Conservation (phyloP, 35 echinoderm and acorn worm species). For the Amphiura filiformis region DNA sequence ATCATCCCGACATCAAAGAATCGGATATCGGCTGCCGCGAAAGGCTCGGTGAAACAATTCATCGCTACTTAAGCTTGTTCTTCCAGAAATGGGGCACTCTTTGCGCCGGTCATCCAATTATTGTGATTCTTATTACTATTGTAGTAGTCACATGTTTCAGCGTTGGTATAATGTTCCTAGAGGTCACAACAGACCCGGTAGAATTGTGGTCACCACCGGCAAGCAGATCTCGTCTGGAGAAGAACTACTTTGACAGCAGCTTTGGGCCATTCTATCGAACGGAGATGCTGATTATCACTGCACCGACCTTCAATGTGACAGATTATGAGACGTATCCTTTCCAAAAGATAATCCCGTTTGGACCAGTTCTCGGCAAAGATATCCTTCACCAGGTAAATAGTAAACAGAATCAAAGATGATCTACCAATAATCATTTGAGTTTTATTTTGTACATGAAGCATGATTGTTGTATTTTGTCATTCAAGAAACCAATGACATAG, state of each 20-base stretch:
- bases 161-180: constrained; percentile 20
- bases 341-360: constrained; percentile 24
- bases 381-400: constrained; percentile 90
- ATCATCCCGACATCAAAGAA: constrained; percentile 7
- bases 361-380: constrained; percentile 59
- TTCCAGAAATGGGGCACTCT: constrained; percentile 68
- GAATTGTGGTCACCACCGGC: constrained; percentile 85
- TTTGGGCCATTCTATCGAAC: constrained; percentile 95
- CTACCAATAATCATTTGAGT: too few species aligned
- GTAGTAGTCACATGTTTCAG: constrained; percentile 18
- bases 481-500: too few species aligned
- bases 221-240: constrained; percentile 81
- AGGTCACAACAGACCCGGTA: constrained; percentile 84
- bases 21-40: constrained; percentile 69
- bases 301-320: constrained; percentile 41
- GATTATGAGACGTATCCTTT: constrained; percentile 10
- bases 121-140: constrained; percentile 57
- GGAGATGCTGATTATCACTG: constrained; percentile 86
- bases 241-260: constrained; percentile 86
- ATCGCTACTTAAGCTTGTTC: constrained; percentile 24
- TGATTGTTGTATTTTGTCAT: too few species aligned
- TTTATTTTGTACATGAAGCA: too few species aligned
- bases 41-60: constrained; percentile 41
- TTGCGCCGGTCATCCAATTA: constrained; percentile 51
- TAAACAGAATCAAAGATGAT: too few species aligned